Base-by-base conservation (phyloP, 2,797 vertebrate genomes). In the Orientallactaga sibirica region DNA sequence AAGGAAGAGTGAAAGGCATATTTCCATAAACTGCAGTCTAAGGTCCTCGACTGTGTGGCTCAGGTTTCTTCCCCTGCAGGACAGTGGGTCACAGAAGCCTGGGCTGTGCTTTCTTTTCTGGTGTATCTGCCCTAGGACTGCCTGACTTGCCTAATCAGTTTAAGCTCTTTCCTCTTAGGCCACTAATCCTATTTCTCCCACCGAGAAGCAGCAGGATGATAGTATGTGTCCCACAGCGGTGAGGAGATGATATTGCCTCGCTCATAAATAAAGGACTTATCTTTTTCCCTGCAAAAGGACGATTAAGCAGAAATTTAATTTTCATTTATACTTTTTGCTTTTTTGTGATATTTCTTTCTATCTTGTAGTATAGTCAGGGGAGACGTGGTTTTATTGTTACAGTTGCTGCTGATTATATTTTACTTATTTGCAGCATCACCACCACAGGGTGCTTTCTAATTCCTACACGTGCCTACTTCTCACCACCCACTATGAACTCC, bases 151-250 rank as follows among this genome's bases (percentile, higher is more conserved):
- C 88, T 97, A 91, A 89, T 97, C 92, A 97, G 97, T 97, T 93
- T 97, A 96, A 96, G 85, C 91, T 74, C 86, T 97, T 97, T 93
- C 90, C 90, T 94, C 96, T 94, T 97, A 94, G 94, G 85, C 84
- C 55, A 79, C 68, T 96, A 96, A 97, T 95, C 92, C 91, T 86
- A 77, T 96, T 97, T 95, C 88, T 92, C 95, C 92, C 95, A 94
- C 81, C 43, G 85, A 95, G 95, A 90, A 93, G 96, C 95, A 64
- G 77, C 88, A 94, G 86, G 78, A 70, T 82, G 91, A 91, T 61
- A 88, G 93, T 87, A 88, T 94, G 52, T 82, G 92, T 97, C 87
- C 92, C 82, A 2, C 55, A 88, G 95, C 92, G 94, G 89, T 96
- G 94, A 92, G 93, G 95, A 94, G 85, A 88, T 93, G 95, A 89